These are phyloP conservation scores for Salvator merianae DNA, from an alignment of 2,113 vertebrate species.

Conservation along the genomic window DNA sequence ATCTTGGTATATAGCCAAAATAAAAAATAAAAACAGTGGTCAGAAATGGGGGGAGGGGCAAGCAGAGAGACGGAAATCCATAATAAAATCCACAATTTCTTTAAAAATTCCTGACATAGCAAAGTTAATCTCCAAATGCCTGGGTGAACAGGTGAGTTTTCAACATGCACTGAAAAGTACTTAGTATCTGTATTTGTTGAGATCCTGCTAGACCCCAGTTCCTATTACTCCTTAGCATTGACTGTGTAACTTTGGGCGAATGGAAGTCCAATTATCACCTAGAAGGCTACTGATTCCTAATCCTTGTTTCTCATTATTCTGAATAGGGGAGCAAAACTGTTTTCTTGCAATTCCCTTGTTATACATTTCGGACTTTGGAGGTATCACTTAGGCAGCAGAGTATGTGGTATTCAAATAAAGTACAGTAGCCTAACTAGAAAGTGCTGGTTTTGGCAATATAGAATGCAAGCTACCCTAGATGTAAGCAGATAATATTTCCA, in stretches of 20 bases:
- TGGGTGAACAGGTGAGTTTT: too few relatives aligned
- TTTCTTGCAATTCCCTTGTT: too few relatives aligned
- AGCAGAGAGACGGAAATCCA: too few relatives aligned
- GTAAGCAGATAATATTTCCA: not conserved
- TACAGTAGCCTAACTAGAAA: not conserved
- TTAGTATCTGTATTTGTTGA: not conserved
- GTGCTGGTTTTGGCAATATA: not conserved
- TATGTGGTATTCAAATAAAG: not conserved
- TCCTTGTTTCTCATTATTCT: not conserved
- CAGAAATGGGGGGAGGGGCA: too few relatives aligned
- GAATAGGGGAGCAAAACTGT: not conserved
- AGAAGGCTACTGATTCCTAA: not conserved
- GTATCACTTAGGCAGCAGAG: not conserved
- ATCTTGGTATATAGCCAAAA: too few relatives aligned
- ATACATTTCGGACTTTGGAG: too few relatives aligned
- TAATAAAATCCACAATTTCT: too few relatives aligned
- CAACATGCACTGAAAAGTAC: too few relatives aligned
- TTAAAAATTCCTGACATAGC: too few relatives aligned
- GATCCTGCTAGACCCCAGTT: not conserved
- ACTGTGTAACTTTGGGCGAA: not conserved
- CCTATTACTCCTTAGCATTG: not conserved
- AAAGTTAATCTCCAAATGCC: too few relatives aligned
- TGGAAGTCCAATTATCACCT: not conserved
- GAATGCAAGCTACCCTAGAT: not conserved
- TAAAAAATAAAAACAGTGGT: too few relatives aligned